These are phyloP conservation scores for Malacosoma neustria DNA, from an alignment of 2,888 invertebrate species.

Conservation along the genomic window DNA sequence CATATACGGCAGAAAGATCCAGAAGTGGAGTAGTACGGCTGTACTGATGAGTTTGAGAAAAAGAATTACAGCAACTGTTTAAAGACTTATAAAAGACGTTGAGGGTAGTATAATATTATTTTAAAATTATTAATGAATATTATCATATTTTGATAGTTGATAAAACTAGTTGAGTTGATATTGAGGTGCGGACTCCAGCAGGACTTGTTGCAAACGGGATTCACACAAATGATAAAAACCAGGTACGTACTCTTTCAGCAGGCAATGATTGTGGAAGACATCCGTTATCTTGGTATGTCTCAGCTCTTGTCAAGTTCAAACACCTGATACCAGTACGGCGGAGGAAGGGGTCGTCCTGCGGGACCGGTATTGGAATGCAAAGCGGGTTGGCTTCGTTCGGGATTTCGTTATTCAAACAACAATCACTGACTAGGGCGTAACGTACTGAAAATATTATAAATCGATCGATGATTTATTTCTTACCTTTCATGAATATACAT, in stretches of 20 bases:
- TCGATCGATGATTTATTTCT: too few species aligned
- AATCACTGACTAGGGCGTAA: slow-evolving; percentile 18
- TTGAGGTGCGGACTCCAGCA: too few species aligned
- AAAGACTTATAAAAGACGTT: too few species aligned
- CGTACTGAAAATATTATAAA: slow-evolving; percentile 17
- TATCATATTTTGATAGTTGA: too few species aligned
- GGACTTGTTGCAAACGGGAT: too few species aligned
- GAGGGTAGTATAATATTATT: too few species aligned
- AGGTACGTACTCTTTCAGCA: slow-evolving; percentile 24
- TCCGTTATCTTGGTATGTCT: slow-evolving; percentile 28
- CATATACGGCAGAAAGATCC: background rate
- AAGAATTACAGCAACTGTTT: too few species aligned
- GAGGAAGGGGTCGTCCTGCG: slow-evolving; percentile 29
- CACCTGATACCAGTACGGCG: slow-evolving; percentile 26
- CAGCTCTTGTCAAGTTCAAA: slow-evolving; percentile 31
- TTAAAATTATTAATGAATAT: too few species aligned
- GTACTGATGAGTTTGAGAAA: too few species aligned
- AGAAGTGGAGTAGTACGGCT: background rate
- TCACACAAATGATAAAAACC: too few species aligned
- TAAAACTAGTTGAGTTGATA: too few species aligned
- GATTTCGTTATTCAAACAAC: slow-evolving; percentile 22
- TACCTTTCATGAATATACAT: too few species aligned
- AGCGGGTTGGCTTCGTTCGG: slow-evolving; percentile 20
- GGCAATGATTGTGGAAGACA: slow-evolving; percentile 27
- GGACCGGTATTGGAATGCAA: slow-evolving; percentile 30